Evolutionary conservation across 1,140 invertebrate species (phyloP), one percentile per base, ranked within the genome.

Genomic region (Drosophila equinoxialis): DNA sequence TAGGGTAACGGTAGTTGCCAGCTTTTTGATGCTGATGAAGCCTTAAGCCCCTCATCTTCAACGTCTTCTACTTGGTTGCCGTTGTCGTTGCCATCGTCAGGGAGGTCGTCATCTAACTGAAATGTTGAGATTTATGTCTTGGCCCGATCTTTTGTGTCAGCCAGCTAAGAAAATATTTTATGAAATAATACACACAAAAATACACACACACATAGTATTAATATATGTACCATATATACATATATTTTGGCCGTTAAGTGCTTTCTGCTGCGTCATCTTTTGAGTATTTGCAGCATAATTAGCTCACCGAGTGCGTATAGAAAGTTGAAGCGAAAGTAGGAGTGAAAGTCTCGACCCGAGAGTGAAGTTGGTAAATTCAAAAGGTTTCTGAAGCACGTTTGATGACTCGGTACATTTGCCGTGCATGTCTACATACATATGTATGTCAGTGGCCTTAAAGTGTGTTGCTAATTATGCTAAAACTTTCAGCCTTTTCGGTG

Each of bases 51-150:
- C 65, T 68, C 59, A 73, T 71, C 60, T 57, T 69, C 71, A 41
- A 68, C 75, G 73, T 83, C 77, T 79, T 68, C 79, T 68, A 82
- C 83, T 71, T 81, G 71, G 68, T 57, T 57, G 48, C 67, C 61
- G 78, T 61, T 39, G 39, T 13, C 13, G 23, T 11, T 23, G 10
- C 35, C 55, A 14, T 14, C 14, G 39, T 63, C 26, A 20, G 17
- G 30, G 14, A 35, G 26, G 26, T 23, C 20, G 20, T 23, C 20
- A 23, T 35, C 48, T 69, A 87, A 87, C 83, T 87, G 83, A 87
- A 83, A 83, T 79, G 79, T 89, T 54, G 84, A 83, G 83, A 87
- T 89, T 87, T 87, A 87, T 87, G 83, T 89, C 84, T 87, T 89
- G 84, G 79, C 84, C 72, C 83, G 84, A 87, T 87, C 84, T 78